Conservation (phyloP, 30 jellyfish, hydroid and myxozoan genomes). For the Aurelia coerulea region DNA sequence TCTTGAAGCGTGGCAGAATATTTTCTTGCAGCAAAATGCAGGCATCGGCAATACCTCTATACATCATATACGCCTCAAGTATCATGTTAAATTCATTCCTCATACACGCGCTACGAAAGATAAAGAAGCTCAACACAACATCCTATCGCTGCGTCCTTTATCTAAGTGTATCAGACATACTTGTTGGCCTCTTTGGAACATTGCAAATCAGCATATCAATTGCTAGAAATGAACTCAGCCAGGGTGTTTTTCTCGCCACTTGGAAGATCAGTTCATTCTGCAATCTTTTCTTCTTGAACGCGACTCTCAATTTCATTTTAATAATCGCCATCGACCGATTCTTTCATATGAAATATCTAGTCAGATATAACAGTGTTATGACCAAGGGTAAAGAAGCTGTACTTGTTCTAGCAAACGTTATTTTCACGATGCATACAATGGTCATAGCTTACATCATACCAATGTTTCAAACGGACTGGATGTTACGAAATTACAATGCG, state of each 20-base stretch:
- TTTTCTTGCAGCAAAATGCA: too few relatives aligned
- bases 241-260: too few relatives aligned
- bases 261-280: not conserved
- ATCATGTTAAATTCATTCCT: not conserved
- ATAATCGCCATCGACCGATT: slow-evolving; percentile 42
- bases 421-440: slow-evolving; percentile 5
- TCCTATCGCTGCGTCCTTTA: slow-evolving; percentile 4
- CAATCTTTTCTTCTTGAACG: slow-evolving; percentile 2
- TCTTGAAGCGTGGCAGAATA: too few relatives aligned
- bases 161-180: slow-evolving; percentile 19
- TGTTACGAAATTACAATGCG: not conserved
- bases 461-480: not conserved
- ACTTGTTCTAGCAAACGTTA: not conserved
- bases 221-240: too few relatives aligned
- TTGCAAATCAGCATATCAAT: too few relatives aligned
- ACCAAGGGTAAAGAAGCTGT: slow-evolving; percentile 9
- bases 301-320: slow-evolving; percentile 3
- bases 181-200: not conserved
- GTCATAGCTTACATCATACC: not conserved
- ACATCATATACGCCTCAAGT: too few relatives aligned
- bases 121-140: not conserved
- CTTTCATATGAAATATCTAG: slow-evolving; percentile 37
- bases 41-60: too few relatives aligned
- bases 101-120: not conserved
- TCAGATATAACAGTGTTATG: slow-evolving; percentile 19